phyloP scores from a whole-genome alignment of 2,113 vertebrate species.

The Clupea harengus region DNA sequence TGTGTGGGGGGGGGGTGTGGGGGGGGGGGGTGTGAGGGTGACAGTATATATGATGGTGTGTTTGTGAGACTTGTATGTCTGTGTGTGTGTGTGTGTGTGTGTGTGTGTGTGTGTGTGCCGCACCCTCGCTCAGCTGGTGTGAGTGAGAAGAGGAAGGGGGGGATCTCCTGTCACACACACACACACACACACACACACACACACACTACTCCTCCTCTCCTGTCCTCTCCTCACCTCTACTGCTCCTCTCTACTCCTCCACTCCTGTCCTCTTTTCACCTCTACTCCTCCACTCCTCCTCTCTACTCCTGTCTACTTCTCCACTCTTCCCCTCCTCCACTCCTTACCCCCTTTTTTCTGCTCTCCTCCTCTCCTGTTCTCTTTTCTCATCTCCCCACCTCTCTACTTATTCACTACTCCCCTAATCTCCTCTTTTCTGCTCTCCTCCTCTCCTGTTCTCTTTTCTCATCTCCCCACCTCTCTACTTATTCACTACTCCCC shows the following conservation, averaged over 20 bases:
- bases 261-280: not conserved
- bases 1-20: too few relatives aligned
- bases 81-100: not conserved
- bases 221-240: not conserved
- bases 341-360: too few relatives aligned
- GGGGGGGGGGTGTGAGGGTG: too few relatives aligned
- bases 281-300: not conserved
- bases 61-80: not conserved
- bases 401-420: not conserved
- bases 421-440: not conserved
- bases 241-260: not conserved
- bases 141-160: too few relatives aligned
- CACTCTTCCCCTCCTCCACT: not conserved
- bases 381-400: not conserved
- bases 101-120: conserved; percentile 5
- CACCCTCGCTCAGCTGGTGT: not conserved
- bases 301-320: not conserved
- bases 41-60: too few relatives aligned
- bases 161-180: too few relatives aligned
- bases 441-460: not conserved
- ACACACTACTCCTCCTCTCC: not conserved
- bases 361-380: not conserved
- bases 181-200: too few relatives aligned
- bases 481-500: not conserved
- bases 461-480: not conserved